Evolutionary conservation across 2,888 invertebrate genomes (phyloP), one percentile per base, ranked within the genome.

Genomic region (Oxytorus armatus): DNA sequence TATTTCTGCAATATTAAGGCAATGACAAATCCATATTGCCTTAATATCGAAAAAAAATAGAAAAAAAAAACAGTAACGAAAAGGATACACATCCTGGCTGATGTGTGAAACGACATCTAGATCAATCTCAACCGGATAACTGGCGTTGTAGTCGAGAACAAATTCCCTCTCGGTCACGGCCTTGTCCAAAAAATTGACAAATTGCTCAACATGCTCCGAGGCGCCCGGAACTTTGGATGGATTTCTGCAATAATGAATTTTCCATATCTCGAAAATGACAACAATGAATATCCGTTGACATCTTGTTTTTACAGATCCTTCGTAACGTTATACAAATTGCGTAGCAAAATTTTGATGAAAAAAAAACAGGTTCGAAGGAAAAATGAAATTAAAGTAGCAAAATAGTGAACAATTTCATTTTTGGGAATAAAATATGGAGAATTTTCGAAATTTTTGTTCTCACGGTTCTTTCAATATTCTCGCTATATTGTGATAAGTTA

Each of bases 21-120:
- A n/a, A n/a, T n/a, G n/a, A n/a, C n/a, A n/a, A n/a, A n/a, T n/a
- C n/a, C n/a, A n/a, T n/a, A n/a, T n/a, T n/a, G n/a, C n/a, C n/a
- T n/a, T n/a, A n/a, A n/a, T n/a, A 14, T 44, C 23, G 5, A 39
- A 11, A 4, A 39, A 10, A 8, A 36, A 8, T 8, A 36, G 10
- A 36, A 36, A 36, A 36, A 36, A 8, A 36, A 44, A 11, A 65
- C 7, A 7, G 10, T 44, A 44, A 25, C 1, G 77, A 78, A 92
- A 94, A 94, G 94, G 95, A 95, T 94, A 96, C 95, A 96, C 92
- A 49, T 95, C 94, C 11, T 95, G 94, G 85, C 94, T 95, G 0
- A 94, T 93, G 82, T 94, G 94, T 3, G 93, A 90, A 44, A 96
- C 88, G 85, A 94, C 90, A 49, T 95, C 94, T n/a, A 96, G 88